A percentile compares a stretch with the other conserved stretches of the same genome.
These are phyloP conservation scores for Cephus rjabovi DNA, from an alignment of 2,888 invertebrate species.

Conservation along the genomic window DNA sequence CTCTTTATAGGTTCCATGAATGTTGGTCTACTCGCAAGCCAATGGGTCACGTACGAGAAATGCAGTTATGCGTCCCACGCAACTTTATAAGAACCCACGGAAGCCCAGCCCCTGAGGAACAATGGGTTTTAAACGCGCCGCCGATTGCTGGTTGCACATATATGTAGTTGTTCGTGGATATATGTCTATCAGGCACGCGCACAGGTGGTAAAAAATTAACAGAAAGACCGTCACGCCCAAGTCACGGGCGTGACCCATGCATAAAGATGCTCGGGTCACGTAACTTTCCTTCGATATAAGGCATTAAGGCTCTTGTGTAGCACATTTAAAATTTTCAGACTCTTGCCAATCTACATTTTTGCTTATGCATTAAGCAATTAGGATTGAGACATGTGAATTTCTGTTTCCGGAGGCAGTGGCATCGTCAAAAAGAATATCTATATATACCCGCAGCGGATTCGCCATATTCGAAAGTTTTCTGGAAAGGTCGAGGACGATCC, in stretches of 20 bases:
- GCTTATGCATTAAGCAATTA: no score
- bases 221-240: conserved; percentile 26
- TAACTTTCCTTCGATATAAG: conserved; percentile 8
- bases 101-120: conserved; percentile 38
- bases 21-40: conserved; percentile 2
- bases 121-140: conserved; percentile 29
- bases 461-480: conserved; percentile 30
- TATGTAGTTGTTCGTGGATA: neutral
- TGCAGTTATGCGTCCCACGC: conserved; percentile 58
- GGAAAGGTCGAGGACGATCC: conserved; percentile 33
- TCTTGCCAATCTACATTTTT: no score
- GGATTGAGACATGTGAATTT: no score
- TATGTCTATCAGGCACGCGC: conserved; percentile 1
- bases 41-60: conserved; percentile 56
- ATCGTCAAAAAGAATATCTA: neutral
- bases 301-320: neutral
- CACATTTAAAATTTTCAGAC: no score
- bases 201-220: conserved; percentile 26
- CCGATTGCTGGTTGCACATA: conserved; percentile 4
- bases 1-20: no score
- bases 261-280: conserved; percentile 8
- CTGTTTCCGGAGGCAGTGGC: no score
- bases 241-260: conserved; percentile 29
- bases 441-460: neutral
- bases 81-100: conserved; percentile 27